A percentile compares a stretch with the other conserved stretches of the same genome.
These are phyloP conservation scores for Drosophila picticornis DNA, from an alignment of 2,888 invertebrate genomes.

Conservation along the genomic window DNA sequence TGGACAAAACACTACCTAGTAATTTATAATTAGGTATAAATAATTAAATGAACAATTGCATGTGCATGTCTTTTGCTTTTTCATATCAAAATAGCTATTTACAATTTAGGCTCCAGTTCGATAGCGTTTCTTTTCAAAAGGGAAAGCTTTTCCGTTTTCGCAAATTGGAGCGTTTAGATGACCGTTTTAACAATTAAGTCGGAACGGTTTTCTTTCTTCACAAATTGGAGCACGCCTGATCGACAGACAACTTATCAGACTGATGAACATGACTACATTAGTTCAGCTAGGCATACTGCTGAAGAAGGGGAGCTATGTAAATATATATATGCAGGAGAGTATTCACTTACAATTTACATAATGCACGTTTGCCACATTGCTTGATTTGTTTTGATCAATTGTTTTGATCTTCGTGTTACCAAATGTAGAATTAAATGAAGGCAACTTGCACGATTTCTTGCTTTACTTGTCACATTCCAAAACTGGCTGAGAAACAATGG, in stretches of 20 bases:
- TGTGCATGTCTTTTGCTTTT: background rate
- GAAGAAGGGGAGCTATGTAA: background rate
- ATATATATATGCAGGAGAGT: background rate
- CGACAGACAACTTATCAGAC: background rate
- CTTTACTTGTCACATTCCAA: slow-evolving; percentile 36
- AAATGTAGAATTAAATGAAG: slow-evolving; percentile 28
- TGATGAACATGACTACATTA: background rate
- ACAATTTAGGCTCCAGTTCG: background rate
- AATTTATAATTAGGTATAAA: no score
- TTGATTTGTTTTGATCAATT: slow-evolving; percentile 64
- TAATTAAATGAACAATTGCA: background rate
- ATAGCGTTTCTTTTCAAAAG: background rate
- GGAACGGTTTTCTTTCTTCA: background rate
- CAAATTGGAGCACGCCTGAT: background rate
- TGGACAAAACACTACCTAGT: no score
- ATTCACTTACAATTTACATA: background rate
- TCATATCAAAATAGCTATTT: background rate
- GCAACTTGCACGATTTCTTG: slow-evolving; percentile 54
- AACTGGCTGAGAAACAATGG: slow-evolving; percentile 39
- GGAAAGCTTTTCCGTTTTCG: background rate
- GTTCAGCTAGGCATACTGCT: background rate
- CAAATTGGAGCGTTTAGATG: background rate
- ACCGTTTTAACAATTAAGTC: background rate
- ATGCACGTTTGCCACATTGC: slow-evolving; percentile 1
- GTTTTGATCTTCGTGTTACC: slow-evolving; percentile 51